phyloP scores from a whole-genome alignment of 2,888 invertebrate species.

The Kryphioiulus occultus region DNA sequence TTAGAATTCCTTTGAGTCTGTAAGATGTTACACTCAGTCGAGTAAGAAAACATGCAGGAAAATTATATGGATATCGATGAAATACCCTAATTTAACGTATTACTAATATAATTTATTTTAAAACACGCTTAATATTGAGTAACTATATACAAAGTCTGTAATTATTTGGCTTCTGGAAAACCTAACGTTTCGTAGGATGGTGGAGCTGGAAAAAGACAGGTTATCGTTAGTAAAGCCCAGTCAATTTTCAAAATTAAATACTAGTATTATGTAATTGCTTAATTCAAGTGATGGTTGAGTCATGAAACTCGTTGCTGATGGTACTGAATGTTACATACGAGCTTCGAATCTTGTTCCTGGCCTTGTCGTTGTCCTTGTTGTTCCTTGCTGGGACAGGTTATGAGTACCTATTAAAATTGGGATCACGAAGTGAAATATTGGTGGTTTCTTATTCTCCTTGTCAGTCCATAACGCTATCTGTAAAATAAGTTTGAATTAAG shows the following conservation, averaged over 20 bases:
- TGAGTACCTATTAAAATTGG: neutral
- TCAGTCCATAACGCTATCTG: slow-evolving; percentile 5
- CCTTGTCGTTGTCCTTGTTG: neutral
- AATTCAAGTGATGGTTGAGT: neutral
- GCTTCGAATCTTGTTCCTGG: neutral
- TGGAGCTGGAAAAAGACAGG: neutral
- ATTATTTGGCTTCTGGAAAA: neutral
- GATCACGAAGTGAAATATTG: neutral
- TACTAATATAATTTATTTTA: no score
- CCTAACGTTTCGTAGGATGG: neutral
- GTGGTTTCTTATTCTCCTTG: neutral
- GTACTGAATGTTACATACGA: neutral
- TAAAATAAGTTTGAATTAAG: neutral
- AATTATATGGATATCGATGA: no score
- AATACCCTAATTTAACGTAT: no score
- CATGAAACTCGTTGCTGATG: neutral
- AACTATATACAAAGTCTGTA: neutral
- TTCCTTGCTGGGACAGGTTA: neutral
- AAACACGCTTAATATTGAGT: neutral
- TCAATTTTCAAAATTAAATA: neutral
- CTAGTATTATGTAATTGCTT: no score
- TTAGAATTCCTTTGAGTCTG: no score
- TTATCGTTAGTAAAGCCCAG: neutral
- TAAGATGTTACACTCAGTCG: no score
- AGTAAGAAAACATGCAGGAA: no score